Evolutionary conservation across 2,113 vertebrate species (phyloP).

Genomic region (Sebastes schlegelii): DNA sequence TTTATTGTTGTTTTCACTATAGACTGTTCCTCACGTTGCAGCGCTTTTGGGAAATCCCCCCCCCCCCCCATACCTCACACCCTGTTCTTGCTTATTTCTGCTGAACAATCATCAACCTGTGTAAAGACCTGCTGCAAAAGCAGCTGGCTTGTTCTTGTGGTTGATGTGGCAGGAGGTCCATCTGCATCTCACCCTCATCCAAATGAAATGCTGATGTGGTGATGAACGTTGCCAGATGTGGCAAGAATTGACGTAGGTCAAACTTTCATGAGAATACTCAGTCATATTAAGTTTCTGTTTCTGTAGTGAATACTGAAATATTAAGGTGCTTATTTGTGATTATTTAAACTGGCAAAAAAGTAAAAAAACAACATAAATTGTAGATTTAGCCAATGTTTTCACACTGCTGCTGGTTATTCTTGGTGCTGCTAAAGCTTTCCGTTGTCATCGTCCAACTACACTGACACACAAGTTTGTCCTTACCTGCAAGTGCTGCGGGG

Average conservation of each 20-base stretch:
- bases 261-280: background rate
- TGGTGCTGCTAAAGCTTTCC: background rate
- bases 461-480: background rate
- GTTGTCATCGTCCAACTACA: background rate
- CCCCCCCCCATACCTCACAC: no score
- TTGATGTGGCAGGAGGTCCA: conserved; percentile 6
- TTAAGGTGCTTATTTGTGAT: background rate
- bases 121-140: background rate
- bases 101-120: background rate
- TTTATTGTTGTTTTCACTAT: no score
- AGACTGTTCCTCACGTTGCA: no score
- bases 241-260: background rate
- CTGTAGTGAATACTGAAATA: background rate
- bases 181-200: background rate
- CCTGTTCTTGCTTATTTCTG: conserved; percentile 18
- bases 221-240: background rate
- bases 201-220: conserved; percentile 8
- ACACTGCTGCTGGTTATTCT: background rate
- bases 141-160: conserved; percentile 32
- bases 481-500: conserved; percentile 85
- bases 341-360: background rate
- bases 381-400: background rate
- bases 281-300: background rate
- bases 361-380: background rate
- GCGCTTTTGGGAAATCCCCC: no score